Evolutionary conservation across 1,140 invertebrate genomes (phyloP), one percentile per base, ranked within the genome.

Genomic region (Ostrea edulis): DNA sequence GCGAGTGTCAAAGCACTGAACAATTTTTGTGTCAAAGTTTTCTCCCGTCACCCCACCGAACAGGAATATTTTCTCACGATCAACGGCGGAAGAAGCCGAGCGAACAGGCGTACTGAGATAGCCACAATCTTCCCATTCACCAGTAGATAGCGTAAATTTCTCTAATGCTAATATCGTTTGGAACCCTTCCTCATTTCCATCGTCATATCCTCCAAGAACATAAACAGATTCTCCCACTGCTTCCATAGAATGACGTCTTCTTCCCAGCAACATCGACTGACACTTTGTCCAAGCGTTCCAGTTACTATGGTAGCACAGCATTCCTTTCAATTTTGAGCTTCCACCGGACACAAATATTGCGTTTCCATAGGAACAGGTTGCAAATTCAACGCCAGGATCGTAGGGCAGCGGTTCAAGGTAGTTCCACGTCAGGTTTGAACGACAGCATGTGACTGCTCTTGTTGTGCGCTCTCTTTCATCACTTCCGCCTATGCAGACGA

Each of bases 311-410:
- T 88, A 93, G 2, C 82, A 84, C 8, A 88, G 55, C 83, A 93
- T 81, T 2, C 86, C 88, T 44, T 91, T 91, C n/a, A 90, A 86
- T n/a, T 86, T 88, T n/a, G 81, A 85, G 8, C 91, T 91, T 44
- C 90, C 89, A 20, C 92, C 92, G 4, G 90, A 91, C 4, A 92
- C 86, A 84, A 89, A 91, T 55, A 93, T 88, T 51, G 92, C 91
- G 54, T 93, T 90, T 3, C 91, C 91, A 77, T 86, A 87, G 7
- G 88, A 55, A 85, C 92, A 93, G 11, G 88, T 86, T 8, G 91
- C 90, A 77, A 90, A 90, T 20, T 90, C 91, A 22, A 91, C 90
- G 53, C 91, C 92, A n/a, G 90, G 88, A 22, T 90, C 90, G 54
- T 89, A 86, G 2, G 91, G 92, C 22, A 90, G 22, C 0, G 91